These are phyloP conservation scores for Macrosteles quadrilineatus DNA, from an alignment of 1,140 invertebrate genomes.

Conservation along the genomic window DNA sequence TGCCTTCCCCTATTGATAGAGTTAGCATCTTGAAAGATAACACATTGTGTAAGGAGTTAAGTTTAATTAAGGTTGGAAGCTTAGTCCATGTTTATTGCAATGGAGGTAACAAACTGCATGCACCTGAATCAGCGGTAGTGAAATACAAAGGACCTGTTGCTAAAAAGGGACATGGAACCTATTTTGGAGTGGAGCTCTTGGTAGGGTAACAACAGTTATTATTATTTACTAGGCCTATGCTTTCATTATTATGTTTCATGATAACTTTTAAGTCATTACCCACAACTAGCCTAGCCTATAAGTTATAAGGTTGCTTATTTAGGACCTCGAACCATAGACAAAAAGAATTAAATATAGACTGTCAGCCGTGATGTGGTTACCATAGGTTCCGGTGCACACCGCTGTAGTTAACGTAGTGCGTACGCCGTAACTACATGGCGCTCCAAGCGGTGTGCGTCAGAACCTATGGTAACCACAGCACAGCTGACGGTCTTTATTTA, in stretches of 20 bases:
- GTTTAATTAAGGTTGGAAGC: slow-evolving; percentile 32
- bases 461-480: no score
- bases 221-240: slow-evolving; percentile 19
- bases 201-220: no score
- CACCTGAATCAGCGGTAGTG: slow-evolving; percentile 35
- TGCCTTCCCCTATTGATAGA: slow-evolving; percentile 35
- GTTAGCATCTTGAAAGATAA: slow-evolving; percentile 36
- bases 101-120: slow-evolving; percentile 11
- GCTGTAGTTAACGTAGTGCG: no score
- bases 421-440: no score
- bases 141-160: slow-evolving; percentile 41
- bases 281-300: not conserved
- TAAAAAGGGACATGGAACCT: slow-evolving; percentile 41
- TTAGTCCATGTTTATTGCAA: slow-evolving; percentile 29
- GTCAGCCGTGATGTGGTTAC: no score
- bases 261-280: not conserved
- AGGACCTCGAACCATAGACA: no score
- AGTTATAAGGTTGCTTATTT: slow-evolving; percentile 6
- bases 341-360: no score
- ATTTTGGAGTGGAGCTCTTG: slow-evolving; percentile 45
- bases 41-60: slow-evolving; percentile 32
- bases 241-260: not conserved
- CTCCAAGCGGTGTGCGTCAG: no score
- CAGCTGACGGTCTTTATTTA: no score
- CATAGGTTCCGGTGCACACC: no score